Evolutionary conservation across 2,113 vertebrate genomes (phyloP), one percentile per base, ranked within the genome.

Genomic region (Trematomus loennbergii): DNA sequence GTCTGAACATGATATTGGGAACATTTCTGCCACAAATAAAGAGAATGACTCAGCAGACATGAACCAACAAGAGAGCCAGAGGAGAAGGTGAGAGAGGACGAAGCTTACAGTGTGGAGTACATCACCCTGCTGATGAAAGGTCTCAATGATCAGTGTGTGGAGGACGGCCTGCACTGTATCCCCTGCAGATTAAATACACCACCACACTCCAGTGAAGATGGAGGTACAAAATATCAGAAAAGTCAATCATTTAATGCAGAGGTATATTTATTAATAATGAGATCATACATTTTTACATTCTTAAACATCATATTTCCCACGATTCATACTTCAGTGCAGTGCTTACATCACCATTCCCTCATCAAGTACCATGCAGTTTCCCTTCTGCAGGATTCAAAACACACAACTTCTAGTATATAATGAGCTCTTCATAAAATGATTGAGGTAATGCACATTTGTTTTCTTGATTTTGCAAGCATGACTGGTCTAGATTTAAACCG

Each of bases 1-100:
- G 25, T 85, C 86, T 61, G 83, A 95, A 94, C 83, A 87, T 81
- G 90, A 93, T 91, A 88, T 72, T 64, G 78, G 79, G 77, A 89
- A 87, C 71, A 86, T 76, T 79, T 80, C 64, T 40, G 76, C 91
- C 77, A 52, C 62, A 88, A 92, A 94, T 88, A 91, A 94, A 94
- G 73, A 0, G 20, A 81, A 50, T 52, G 92, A 93, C 75, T 88
- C 84, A 91, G 91, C 91, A 88, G 49, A 75, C 40, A 5, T 18
- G 8, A 40, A 43, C 57, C 75, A 64, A 58, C 25, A 16, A 9
- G 5, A 8, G 36, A 40, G 36, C 7, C 43, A 43, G 57, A 0
- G 48, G 49, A 5, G 67, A 69, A 61, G 46, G 69, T 54, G 74
- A 82, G 58, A 12, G 73, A 53, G 67, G 45, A 82, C 2, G 6